These are phyloP conservation scores for Bombus superbus DNA, from an alignment of 1,140 invertebrate genomes.

Conservation along the genomic window DNA sequence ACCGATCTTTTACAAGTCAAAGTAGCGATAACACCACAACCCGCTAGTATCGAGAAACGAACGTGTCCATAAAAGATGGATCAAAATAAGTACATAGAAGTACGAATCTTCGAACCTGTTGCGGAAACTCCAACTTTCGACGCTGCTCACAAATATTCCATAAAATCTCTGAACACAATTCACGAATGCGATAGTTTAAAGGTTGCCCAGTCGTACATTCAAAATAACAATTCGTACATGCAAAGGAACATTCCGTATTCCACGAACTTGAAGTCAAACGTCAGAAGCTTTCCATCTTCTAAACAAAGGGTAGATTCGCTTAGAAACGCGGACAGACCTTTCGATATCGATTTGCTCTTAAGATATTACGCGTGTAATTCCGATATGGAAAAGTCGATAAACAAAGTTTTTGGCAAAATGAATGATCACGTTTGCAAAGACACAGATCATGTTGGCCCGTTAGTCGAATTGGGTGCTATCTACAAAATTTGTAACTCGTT, in stretches of 20 bases:
- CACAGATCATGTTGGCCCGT: background rate
- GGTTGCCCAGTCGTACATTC: background rate
- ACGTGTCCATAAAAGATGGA: conserved; percentile 27
- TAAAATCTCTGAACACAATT: conserved; percentile 39
- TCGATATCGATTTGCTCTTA: conserved; percentile 19
- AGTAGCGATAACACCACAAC: background rate
- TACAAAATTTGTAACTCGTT: conserved; percentile 51
- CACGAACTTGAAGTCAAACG: background rate
- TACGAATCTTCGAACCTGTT: conserved; percentile 25
- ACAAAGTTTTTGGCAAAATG: background rate
- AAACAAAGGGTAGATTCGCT: background rate
- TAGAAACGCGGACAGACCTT: background rate
- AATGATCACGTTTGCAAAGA: background rate
- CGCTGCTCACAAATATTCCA: background rate
- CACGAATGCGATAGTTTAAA: conserved; percentile 7
- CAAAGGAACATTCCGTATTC: background rate
- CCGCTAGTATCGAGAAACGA: background rate
- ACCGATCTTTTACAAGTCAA: background rate
- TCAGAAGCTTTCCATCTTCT: background rate
- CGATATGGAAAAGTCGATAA: conserved; percentile 29
- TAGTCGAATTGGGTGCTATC: conserved; percentile 60
- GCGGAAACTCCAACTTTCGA: conserved; percentile 3
- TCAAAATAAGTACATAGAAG: conserved; percentile 27
- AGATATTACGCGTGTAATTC: conserved; percentile 19
- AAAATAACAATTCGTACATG: background rate